Conservation (phyloP, 2,888 invertebrate genomes). For the Diplazon laetatorius region DNA sequence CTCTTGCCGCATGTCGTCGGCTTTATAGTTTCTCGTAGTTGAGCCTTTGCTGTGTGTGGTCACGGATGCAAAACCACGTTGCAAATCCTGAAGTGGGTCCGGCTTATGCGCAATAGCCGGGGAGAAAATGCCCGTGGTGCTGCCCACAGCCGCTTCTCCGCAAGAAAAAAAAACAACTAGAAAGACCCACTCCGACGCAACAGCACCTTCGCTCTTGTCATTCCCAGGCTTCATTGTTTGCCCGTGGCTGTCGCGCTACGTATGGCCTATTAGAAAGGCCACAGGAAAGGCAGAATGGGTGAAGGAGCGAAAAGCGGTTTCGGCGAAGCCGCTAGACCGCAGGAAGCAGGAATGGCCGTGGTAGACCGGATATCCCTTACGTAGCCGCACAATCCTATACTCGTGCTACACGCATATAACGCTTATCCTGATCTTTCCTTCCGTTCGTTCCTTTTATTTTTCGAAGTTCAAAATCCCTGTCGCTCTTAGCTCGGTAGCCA, state of each 20-base stretch:
- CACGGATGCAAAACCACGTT: constrained; percentile 25
- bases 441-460: not conserved
- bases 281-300: constrained; percentile 8
- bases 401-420: constrained; percentile 16
- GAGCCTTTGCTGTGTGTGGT: constrained; percentile 34
- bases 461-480: not conserved
- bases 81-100: not conserved
- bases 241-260: constrained; percentile 28
- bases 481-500: constrained; percentile 9
- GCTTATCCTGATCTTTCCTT: constrained; percentile 29
- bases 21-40: constrained; percentile 23
- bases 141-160: constrained; percentile 33
- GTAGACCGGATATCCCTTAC: constrained; percentile 69
- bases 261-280: constrained; percentile 41
- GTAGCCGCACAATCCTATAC: constrained; percentile 55
- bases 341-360: constrained; percentile 69
- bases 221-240: constrained; percentile 28
- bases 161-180: constrained; percentile 24
- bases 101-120: constrained; percentile 31
- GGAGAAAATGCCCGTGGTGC: constrained; percentile 44
- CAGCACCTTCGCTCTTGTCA: constrained; percentile 43
- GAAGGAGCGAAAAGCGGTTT: constrained; percentile 24
- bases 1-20: not conserved
- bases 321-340: constrained; percentile 74
- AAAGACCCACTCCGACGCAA: constrained; percentile 14